Base-by-base conservation (phyloP, 2,888 invertebrate genomes). In the Pterostichus niger region DNA sequence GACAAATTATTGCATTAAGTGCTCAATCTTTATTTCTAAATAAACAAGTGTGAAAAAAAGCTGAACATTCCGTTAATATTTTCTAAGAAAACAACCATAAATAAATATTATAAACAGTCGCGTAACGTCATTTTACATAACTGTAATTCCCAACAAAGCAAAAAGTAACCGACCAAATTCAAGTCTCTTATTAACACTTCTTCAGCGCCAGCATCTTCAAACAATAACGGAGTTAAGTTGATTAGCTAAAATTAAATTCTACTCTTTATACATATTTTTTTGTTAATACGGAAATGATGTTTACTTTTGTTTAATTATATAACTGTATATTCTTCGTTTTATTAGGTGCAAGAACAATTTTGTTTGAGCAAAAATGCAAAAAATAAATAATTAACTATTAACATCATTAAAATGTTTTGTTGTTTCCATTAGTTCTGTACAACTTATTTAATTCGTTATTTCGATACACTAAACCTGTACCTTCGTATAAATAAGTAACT, bases 81-180 rank as follows among this genome's bases (percentile, higher is more conserved):
- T 49, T n/a, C n/a, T 35, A 64, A n/a, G 35, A 64, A 33, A 64
- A 33, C 33, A 64, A n/a, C 64, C 33, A 64, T 64, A 64, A 33
- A 64, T 64, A 64, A 64, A 64, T 64, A 33, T 35, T 64, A 13
- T n/a, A 64, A 5, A 64, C 64, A 64, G 64, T 64, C n/a, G 35
- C n/a, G 35, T 33, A 64, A 13, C 33, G 35, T 64, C 64, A 64
- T 13, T 64, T 35, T 35, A 13, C 6, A 13, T 64, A 64, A 64
- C 64, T 64, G 64, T 64, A 6, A 11, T 6, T 33, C 35, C 13
- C 13, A 33, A 33, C 11, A 31, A 59, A 31, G 33, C 17, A 59
- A 24, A 24, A 59, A 59, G 11, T 59, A 11, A 59, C 59, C 59
- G n/a, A 24, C 49, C 49, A 64, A 64, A 64, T 35, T 64, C 33